These are phyloP conservation scores for Tychaedon coryphoeus DNA, from an alignment of 2,113 vertebrate genomes.

Conservation along the genomic window DNA sequence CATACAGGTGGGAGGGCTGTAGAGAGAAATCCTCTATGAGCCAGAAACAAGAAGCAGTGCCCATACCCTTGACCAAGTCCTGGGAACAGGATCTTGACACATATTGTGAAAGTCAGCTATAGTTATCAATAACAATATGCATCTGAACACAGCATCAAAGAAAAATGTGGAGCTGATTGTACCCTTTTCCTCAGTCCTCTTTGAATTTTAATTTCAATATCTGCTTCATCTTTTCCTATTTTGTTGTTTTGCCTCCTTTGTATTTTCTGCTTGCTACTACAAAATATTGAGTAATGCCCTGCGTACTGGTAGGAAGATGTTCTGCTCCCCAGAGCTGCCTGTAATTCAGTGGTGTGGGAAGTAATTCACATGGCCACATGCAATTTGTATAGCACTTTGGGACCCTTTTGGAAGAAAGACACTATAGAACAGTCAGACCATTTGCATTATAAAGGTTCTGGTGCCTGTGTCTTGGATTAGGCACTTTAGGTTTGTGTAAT, in stretches of 20 bases:
- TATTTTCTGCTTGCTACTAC: not conserved
- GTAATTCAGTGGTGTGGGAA: conserved; percentile 34
- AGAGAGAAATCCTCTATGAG: not conserved
- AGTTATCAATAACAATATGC: not conserved
- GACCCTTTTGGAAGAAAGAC: conserved; percentile 35
- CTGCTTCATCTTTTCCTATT: not conserved
- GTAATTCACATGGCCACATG: conserved; percentile 11
- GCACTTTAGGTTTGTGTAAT: conserved; percentile 18
- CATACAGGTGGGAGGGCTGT: not conserved
- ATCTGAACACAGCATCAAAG: not conserved
- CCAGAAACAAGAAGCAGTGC: not conserved
- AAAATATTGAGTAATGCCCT: not conserved
- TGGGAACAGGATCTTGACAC: not conserved
- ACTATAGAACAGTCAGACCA: conserved; percentile 25
- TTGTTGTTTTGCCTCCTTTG: not conserved
- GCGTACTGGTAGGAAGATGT: not conserved
- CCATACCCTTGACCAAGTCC: not conserved
- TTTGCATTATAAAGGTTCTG: conserved; percentile 52
- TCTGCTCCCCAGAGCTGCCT: not conserved
- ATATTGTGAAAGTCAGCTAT: not conserved
- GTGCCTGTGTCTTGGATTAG: conserved; percentile 25
- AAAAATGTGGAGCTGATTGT: not conserved
- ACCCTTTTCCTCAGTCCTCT: not conserved
- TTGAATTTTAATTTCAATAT: not conserved
- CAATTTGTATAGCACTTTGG: conserved; percentile 37